Evolutionary conservation across 2,113 vertebrate species (phyloP).

Genomic region (Sprattus sprattus): DNA sequence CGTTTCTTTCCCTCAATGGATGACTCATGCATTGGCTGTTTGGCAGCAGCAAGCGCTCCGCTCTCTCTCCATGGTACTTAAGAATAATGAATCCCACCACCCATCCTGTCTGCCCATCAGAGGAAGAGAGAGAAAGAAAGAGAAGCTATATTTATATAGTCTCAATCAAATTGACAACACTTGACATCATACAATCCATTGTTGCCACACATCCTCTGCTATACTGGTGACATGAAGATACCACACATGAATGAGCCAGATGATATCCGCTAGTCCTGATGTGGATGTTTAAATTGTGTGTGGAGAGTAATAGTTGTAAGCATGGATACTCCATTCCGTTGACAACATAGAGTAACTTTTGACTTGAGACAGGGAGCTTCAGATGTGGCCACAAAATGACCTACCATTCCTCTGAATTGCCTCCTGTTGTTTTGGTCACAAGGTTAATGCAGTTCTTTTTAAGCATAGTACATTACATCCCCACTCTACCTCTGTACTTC

Average conservation of each 20-base stretch:
- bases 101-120: background rate
- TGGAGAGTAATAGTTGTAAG: background rate
- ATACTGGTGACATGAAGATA: background rate
- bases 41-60: slow-evolving; percentile 34
- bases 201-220: background rate
- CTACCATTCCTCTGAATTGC: background rate
- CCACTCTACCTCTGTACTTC: background rate
- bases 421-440: background rate
- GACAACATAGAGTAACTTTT: background rate
- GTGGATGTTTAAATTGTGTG: background rate
- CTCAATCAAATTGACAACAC: no score
- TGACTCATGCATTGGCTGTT: slow-evolving; percentile 46
- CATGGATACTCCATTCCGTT: background rate
- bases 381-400: background rate
- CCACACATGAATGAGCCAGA: background rate
- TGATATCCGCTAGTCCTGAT: background rate
- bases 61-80: slow-evolving; percentile 34
- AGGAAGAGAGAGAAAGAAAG: background rate
- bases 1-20: slow-evolving; percentile 44
- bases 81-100: slow-evolving; percentile 45
- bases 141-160: background rate
- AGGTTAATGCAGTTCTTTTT: background rate
- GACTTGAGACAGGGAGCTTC: background rate
- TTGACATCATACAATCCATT: background rate
- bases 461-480: background rate